phyloP scores from a whole-genome alignment of 2,888 invertebrate genomes.

The Iphiclides podalirius region DNA sequence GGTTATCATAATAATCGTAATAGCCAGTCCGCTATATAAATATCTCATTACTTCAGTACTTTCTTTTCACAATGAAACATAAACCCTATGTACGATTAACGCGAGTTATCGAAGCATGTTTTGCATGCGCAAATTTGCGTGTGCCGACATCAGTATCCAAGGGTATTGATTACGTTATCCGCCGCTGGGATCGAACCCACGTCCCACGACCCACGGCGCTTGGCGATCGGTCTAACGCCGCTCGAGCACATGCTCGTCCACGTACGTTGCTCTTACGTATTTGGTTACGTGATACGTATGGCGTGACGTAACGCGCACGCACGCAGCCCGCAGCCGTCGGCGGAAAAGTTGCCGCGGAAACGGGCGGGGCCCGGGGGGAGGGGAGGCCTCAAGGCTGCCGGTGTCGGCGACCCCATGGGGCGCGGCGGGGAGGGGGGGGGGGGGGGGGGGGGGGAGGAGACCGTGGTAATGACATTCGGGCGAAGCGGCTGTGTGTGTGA shows the following conservation, averaged over 20 bases:
- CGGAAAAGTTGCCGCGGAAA: conserved; percentile 22
- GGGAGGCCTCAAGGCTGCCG: conserved; percentile 22
- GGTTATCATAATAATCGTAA: too few species aligned
- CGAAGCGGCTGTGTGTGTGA: background rate
- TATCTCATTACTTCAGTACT: too few species aligned
- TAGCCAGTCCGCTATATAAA: too few species aligned
- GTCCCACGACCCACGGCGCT: too few species aligned
- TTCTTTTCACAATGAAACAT: too few species aligned
- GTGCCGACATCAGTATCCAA: too few species aligned
- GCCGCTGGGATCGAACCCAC: too few species aligned
- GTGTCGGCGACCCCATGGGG: conserved; percentile 21
- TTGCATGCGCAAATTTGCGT: too few species aligned
- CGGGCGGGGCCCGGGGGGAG: background rate
- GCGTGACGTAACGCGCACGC: conserved; percentile 20
- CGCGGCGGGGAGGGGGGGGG: background rate
- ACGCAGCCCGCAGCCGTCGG: conserved; percentile 4
- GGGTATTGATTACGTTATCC: too few species aligned
- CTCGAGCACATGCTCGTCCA: conserved; percentile 5
- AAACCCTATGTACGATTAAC: too few species aligned
- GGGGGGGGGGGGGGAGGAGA: background rate
- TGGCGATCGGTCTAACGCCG: too few species aligned
- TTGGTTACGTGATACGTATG: conserved; percentile 11
- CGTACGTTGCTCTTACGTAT: conserved; percentile 2
- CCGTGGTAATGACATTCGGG: conserved; percentile 22
- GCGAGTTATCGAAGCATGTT: too few species aligned